Percentiles rank a stretch among this genome's conserved stretches.
These are phyloP conservation scores for Akabosia matsudoensis DNA, from an alignment of 1,140 invertebrate genomes.

Conservation along the genomic window DNA sequence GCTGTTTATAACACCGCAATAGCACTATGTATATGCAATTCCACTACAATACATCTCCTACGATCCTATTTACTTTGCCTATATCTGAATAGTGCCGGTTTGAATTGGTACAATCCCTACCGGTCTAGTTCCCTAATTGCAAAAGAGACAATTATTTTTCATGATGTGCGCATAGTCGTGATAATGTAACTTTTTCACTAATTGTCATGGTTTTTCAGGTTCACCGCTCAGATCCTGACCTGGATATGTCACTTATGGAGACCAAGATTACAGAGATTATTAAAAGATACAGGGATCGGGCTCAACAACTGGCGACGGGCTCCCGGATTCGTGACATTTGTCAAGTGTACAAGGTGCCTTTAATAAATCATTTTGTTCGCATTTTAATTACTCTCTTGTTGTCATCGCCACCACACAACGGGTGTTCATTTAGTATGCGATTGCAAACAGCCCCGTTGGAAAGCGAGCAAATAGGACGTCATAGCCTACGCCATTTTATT, in stretches of 20 bases:
- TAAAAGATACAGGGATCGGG: slow-evolving; percentile 20
- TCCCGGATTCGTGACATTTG: slow-evolving; percentile 30
- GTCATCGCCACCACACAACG: too few species aligned
- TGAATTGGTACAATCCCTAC: too few species aligned
- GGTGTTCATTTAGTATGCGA: too few species aligned
- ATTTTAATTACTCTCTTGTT: background rate
- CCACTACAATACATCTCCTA: too few species aligned
- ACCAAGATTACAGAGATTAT: slow-evolving; percentile 30
- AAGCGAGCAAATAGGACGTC: too few species aligned
- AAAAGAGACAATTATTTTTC: background rate
- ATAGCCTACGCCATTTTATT: too few species aligned
- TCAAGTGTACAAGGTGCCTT: slow-evolving; percentile 33
- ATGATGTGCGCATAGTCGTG: background rate
- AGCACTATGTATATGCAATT: too few species aligned
- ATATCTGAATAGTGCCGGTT: too few species aligned
- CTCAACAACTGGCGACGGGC: background rate
- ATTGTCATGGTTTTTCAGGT: slow-evolving; percentile 13
- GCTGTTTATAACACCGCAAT: too few species aligned
- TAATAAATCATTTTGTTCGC: background rate
- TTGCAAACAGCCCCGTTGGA: too few species aligned
- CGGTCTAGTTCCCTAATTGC: too few species aligned
- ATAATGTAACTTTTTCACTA: background rate
- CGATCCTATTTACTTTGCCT: too few species aligned
- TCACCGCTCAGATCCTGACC: slow-evolving; percentile 32
- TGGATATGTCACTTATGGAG: slow-evolving; percentile 26